These are phyloP conservation scores for Girardinichthys multiradiatus DNA, from an alignment of 2,113 vertebrate genomes.

Conservation along the genomic window DNA sequence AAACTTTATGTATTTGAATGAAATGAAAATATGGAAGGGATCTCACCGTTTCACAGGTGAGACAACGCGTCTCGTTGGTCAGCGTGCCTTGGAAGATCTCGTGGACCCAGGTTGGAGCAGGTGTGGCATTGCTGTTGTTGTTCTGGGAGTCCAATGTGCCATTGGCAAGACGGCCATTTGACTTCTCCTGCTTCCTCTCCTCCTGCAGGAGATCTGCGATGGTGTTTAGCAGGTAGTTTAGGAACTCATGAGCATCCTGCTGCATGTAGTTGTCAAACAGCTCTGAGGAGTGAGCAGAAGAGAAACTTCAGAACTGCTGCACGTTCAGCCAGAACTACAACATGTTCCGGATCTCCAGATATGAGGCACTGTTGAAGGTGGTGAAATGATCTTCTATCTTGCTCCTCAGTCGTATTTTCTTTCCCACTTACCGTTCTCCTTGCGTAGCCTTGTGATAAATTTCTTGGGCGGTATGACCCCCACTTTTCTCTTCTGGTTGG, in stretches of 20 bases:
- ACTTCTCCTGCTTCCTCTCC: conserved; percentile 96
- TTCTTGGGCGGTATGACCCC: conserved; percentile 99
- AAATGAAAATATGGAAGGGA: background rate
- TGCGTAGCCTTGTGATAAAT: conserved; percentile 95
- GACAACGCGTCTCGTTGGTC: conserved; percentile 97
- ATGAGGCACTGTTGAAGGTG: no score
- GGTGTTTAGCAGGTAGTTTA: conserved; percentile 98
- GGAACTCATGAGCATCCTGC: conserved; percentile 97
- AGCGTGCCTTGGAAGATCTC: conserved; percentile 99
- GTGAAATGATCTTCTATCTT: no score
- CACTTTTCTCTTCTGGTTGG: conserved; percentile 98
- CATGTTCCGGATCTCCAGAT: background rate
- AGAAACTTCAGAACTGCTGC: background rate
- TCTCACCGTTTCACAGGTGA: conserved; percentile 97
- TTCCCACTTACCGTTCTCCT: conserved; percentile 90
- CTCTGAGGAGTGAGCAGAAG: conserved; percentile 77
- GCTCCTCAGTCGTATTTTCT: background rate
- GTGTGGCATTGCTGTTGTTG: conserved; percentile 83
- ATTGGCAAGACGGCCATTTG: conserved; percentile 94
- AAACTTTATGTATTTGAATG: background rate
- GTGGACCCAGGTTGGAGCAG: conserved; percentile 95
- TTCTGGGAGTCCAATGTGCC: conserved; percentile 90
- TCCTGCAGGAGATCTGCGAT: conserved; percentile 97
- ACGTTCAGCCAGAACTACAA: background rate
- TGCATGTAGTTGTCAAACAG: conserved; percentile 99